Evolutionary conservation across 2,888 invertebrate species (phyloP), one percentile per base, ranked within the genome.

Genomic region (Drosophila lacicola): DNA sequence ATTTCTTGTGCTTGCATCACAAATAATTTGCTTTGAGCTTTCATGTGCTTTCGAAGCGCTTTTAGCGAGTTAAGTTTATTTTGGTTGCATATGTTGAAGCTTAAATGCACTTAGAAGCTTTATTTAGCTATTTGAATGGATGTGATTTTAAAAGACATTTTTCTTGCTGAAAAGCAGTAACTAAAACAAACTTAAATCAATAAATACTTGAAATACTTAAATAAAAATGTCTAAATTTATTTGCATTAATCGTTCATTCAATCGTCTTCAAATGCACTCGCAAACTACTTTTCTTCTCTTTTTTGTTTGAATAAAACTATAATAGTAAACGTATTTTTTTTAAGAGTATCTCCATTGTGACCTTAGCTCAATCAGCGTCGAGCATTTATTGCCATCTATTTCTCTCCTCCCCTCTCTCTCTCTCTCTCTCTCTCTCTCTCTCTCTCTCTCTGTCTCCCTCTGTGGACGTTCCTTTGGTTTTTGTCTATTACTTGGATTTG

Each of bases 401-500:
- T 42, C 10, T n/a, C 17, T 17, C 11, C 34, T 39, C 33, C 39
- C n/a, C 21, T 47, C 25, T 13, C 14, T n/a, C 17, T 49, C 25
- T 13, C 14, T n/a, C 17, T 49, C 34, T 46, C 34, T 17, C 1
- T 19, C 10, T 14, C n/a, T 41, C 0, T 37, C 21, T 11, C 14
- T 11, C 3, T 36, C 36, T 5, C 4, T 36, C 36, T n/a, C 36
- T 36, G 5, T 5, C 36, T 36, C 1, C 2, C 39, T 4, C 4
- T 41, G 10, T 19, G 3, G 4, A 36, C 36, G 13, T 36, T 29
- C 25, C 6, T 33, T 5, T 29, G 49, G 11, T 49, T 61, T 41
- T 63, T 47, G 51, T 61, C 50, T 56, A 49, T 60, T 47, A 21
- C 45, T 44, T 29, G 62, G 33, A 51, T 65, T 76, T 65, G 61